Evolutionary conservation across 2,113 vertebrate species (phyloP).

Genomic region (Azemiops feae): DNA sequence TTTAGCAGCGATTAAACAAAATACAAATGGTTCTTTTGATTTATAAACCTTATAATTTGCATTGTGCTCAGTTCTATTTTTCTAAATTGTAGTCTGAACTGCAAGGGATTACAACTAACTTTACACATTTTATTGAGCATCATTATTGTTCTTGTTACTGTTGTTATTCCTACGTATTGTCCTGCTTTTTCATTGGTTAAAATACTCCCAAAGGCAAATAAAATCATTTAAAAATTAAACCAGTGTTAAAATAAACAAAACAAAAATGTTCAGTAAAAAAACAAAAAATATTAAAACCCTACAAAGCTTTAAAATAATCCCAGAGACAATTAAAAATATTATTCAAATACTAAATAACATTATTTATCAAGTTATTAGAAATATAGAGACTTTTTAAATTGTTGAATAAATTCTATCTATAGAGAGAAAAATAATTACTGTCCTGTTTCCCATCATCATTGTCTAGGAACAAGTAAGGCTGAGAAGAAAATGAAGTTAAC

Average conservation of each 20-base stretch:
- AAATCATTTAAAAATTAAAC: not conserved
- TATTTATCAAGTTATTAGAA: not conserved
- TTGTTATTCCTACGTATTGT: not conserved
- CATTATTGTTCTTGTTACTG: not conserved
- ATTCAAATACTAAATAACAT: not conserved
- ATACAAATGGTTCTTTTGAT: not conserved
- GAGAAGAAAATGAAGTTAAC: slow-evolving; percentile 97
- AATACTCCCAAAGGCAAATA: not conserved
- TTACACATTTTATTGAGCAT: not conserved
- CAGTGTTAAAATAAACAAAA: not conserved
- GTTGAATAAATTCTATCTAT: not conserved
- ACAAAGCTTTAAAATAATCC: not conserved
- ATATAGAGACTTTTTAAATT: not conserved
- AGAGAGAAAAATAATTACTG: not conserved
- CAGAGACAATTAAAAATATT: not conserved
- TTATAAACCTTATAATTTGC: not conserved
- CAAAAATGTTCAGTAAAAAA: not conserved
- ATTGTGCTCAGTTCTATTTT: not conserved
- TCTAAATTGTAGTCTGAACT: not conserved
- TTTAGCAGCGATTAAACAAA: not conserved
- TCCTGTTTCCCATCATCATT: not conserved
- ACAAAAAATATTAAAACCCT: not conserved
- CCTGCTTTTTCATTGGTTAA: not conserved
- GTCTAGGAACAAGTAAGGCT: slow-evolving; percentile 83
- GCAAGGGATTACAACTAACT: not conserved